A percentile compares a stretch with the other conserved stretches of the same genome.
These are phyloP conservation scores for Eristalinus sepulchralis DNA, from an alignment of 2,888 invertebrate species.

Conservation along the genomic window DNA sequence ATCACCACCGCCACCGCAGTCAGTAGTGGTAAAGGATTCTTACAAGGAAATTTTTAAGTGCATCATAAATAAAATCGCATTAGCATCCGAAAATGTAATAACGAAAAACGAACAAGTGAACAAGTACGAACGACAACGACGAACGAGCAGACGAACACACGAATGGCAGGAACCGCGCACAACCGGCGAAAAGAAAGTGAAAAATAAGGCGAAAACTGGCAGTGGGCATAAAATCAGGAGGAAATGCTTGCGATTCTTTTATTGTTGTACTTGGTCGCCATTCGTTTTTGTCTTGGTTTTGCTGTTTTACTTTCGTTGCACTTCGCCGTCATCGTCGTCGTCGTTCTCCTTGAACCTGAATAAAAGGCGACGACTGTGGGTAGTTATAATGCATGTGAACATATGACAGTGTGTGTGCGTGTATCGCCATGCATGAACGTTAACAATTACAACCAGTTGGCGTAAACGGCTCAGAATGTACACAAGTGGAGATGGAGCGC, in stretches of 20 bases:
- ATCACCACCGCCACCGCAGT: conserved; percentile 6
- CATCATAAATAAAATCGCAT: conserved; percentile 74
- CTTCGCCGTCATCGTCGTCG: conserved; percentile 46
- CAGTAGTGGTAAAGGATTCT: conserved; percentile 62
- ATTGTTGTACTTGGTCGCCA: conserved; percentile 49
- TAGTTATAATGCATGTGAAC: conserved; percentile 24
- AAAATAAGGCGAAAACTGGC: conserved; percentile 49
- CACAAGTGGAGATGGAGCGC: conserved; percentile 26
- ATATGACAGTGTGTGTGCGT: not conserved
- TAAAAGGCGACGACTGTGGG: conserved; percentile 1
- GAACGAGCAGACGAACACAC: not conserved
- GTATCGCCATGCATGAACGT: not conserved
- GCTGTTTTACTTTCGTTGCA: conserved; percentile 37
- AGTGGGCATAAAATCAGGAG: conserved; percentile 28
- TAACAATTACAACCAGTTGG: conserved; percentile 55
- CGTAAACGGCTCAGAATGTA: conserved; percentile 51
- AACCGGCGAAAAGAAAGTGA: conserved; percentile 53
- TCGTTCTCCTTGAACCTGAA: conserved; percentile 66
- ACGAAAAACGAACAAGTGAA: conserved; percentile 46
- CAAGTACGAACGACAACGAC: not conserved
- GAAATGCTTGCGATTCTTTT: conserved; percentile 37
- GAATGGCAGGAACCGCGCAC: not conserved
- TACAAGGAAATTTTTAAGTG: conserved; percentile 72
- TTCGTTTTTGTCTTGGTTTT: conserved; percentile 15
- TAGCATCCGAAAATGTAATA: conserved; percentile 72